Evolutionary conservation across 2,797 vertebrate species (phyloP), one percentile per base, ranked within the genome.

Genomic region (Galaxias olidus): DNA sequence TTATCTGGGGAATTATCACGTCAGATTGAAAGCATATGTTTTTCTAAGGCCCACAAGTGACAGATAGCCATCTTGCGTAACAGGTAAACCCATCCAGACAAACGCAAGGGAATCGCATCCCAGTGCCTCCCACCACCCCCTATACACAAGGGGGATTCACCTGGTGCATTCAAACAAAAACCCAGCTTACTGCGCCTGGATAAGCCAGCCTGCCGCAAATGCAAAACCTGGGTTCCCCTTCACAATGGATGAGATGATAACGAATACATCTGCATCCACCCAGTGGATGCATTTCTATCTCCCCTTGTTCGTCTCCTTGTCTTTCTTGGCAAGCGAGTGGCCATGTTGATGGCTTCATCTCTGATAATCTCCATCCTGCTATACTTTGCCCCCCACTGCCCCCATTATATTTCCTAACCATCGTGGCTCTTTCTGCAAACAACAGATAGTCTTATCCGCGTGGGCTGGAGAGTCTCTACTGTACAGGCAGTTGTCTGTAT

Each of bases 161-260:
- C 81, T 65, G 72, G 77, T 87, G 75, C 68, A 59, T 56, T 61
- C 77, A 69, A 79, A 83, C 72, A 63, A 63, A 83, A 71, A 75
- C 14, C 59, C 68, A 69, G 72, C 83, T 74, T 71, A 76, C 76
- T 69, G 78, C 72, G 69, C 84, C 72, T 82, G 77, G 85, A 86
- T 88, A 87, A 87, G 64, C 79, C 88, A 72, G 71, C 78, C 76
- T 79, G 79, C 72, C 66, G 49, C 80, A 81, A 79, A 88, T 77
- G 79, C 56, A 66, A 84, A 84, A 81, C 71, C 79, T 60, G 73
- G 85, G 88, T 87, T 89, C 85, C 82, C 71, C 75, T 86, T 85
- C 84, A 88, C 85, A 82, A 81, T 75, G 74, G 85, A 87, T 89
- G 87, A 76, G 80, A 63, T 75, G 88, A 91, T 92, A 91, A 90